These are phyloP conservation scores for Odontamblyopus lacepedii DNA, from an alignment of 2,797 vertebrate species.

Conservation along the genomic window DNA sequence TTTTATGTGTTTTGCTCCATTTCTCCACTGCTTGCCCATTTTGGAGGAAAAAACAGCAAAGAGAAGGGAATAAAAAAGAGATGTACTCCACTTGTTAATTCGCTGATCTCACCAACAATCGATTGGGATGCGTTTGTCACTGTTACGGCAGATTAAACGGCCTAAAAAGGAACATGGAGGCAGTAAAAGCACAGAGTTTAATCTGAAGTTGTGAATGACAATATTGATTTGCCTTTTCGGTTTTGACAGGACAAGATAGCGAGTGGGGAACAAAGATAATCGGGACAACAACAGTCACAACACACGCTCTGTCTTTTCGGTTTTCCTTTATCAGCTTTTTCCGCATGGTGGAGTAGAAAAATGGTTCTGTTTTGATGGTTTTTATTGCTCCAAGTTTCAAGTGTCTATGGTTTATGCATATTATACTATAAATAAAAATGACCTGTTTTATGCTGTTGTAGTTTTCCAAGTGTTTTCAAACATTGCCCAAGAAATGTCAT, in stretches of 20 bases:
- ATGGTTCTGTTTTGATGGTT: constrained; percentile 26
- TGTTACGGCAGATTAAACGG: constrained; percentile 69
- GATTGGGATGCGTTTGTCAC: constrained; percentile 73
- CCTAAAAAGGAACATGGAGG: constrained; percentile 68
- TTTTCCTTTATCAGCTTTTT: constrained; percentile 26
- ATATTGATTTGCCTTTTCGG: constrained; percentile 79
- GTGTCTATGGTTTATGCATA: not conserved
- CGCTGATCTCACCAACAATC: constrained; percentile 76
- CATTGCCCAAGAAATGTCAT: not conserved
- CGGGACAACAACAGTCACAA: constrained; percentile 55
- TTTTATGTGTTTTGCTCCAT: constrained; percentile 79
- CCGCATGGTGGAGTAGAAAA: constrained; percentile 29
- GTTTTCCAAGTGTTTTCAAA: not conserved
- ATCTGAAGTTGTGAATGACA: constrained; percentile 83
- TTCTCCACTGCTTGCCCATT: constrained; percentile 71
- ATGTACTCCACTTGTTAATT: constrained; percentile 73
- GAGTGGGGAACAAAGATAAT: constrained; percentile 62
- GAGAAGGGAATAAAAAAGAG: constrained; percentile 26
- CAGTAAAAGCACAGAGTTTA: constrained; percentile 73
- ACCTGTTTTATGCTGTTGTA: not conserved
- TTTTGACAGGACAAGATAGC: constrained; percentile 67
- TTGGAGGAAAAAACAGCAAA: constrained; percentile 59
- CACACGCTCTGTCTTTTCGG: constrained; percentile 21
- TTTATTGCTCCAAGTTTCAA: not conserved
- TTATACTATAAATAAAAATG: not conserved